Evolutionary conservation across 2,113 vertebrate species (phyloP).

Genomic region (Pachyramphus minor): DNA sequence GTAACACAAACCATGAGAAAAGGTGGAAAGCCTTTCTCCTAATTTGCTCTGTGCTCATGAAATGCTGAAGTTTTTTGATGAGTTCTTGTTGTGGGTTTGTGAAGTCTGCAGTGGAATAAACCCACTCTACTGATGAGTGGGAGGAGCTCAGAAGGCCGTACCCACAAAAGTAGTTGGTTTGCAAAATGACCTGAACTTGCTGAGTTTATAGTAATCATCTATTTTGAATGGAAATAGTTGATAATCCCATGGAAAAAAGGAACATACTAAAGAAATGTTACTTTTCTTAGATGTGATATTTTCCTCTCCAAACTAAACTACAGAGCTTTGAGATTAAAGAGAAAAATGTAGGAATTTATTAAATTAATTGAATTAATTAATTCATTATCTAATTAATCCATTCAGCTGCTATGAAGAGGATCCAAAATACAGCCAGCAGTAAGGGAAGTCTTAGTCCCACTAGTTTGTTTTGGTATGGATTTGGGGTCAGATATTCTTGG

Average conservation of each 20-base stretch:
- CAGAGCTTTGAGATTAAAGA: not conserved
- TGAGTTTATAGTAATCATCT: not conserved
- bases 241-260: not conserved
- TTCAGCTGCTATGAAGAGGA: not conserved
- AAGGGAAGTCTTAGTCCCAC: not conserved
- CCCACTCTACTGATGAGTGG: not conserved
- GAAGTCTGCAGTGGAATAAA: not conserved
- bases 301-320: not conserved
- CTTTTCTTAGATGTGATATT: not conserved
- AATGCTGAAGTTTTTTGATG: not conserved
- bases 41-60: not conserved
- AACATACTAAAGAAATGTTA: not conserved
- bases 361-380: too few relatives aligned
- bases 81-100: not conserved
- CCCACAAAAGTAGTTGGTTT: not conserved
- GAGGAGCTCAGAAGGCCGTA: not conserved
- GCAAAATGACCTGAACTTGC: not conserved
- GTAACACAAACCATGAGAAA: not conserved
- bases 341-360: not conserved
- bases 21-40: not conserved
- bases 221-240: not conserved
- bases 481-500: not conserved
- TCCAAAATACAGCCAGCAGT: not conserved
- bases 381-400: not conserved
- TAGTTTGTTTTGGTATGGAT: not conserved